Evolutionary conservation across 2,888 invertebrate genomes (phyloP).

Genomic region (Myopa testacea): DNA sequence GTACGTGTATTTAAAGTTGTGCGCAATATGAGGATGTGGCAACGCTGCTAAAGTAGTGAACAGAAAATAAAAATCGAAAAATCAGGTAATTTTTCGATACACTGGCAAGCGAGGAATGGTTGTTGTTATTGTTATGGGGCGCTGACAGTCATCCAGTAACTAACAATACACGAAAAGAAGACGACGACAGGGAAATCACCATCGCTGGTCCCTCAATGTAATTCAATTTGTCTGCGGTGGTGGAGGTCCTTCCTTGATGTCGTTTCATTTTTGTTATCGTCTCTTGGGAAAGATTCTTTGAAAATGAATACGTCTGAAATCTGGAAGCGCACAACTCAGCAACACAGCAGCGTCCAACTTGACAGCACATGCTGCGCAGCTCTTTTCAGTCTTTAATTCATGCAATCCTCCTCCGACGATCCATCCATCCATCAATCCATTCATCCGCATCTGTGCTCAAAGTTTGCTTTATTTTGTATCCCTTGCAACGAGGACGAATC

Average conservation of each 20-base stretch:
- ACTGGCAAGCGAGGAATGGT: too few relatives aligned
- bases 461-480: not conserved
- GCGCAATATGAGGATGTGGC: constrained; percentile 40
- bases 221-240: not conserved
- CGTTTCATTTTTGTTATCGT: not conserved
- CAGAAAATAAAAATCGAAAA: constrained; percentile 23
- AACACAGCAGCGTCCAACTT: not conserved
- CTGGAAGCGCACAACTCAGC: not conserved
- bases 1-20: constrained; percentile 18
- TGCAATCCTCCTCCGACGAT: not conserved
- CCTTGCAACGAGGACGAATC: not conserved
- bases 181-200: not conserved
- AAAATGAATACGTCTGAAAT: not conserved
- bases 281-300: not conserved
- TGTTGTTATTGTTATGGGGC: too few relatives aligned
- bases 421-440: constrained; percentile 5
- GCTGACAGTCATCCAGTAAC: too few relatives aligned
- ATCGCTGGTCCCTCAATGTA: not conserved
- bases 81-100: constrained; percentile 26
- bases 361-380: not conserved
- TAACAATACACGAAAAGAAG: too few relatives aligned
- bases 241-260: too few relatives aligned
- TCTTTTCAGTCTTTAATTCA: not conserved
- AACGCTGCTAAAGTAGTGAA: constrained; percentile 21
- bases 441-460: constrained; percentile 8